Base-by-base conservation (phyloP, 1,140 invertebrate species). In the Heterodera carotae region DNA sequence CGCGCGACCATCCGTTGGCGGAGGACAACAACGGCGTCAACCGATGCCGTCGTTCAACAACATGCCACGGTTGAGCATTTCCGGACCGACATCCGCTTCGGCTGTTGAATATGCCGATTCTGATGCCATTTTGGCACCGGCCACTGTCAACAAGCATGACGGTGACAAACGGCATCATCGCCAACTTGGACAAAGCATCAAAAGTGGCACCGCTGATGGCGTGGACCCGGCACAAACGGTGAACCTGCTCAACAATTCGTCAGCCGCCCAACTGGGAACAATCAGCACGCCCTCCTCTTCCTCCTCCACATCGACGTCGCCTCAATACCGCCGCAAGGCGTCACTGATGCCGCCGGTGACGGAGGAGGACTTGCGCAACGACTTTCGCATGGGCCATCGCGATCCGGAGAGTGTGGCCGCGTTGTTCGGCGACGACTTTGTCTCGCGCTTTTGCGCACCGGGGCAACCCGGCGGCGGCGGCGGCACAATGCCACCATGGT, bases 381-480 rank as follows among this genome's bases (percentile, higher is more conserved):
- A 79, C 53, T 31, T 60, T 22, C 34, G 34, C 60, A 33, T 85
- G 29, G 83, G 79, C 27, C 77, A 74, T 8, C 74, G 70, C 56
- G 82, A 83, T 60, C 82, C 83, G 15, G 67, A 66, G 31, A 39
- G 31, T 6, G 83, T 83, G 12, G 82, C 82, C 5, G 56, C 84
- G 25, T 68, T 83, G 8, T 83, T 83, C 22, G 82, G 82, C 33
- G 83, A 76, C 22, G 82, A 85, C 71, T 85, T 83, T 31, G 82
- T 83, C 43, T 85, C 83, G 8, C 48, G 69, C 12, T 85, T 85
- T 31, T 84, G 83, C 66, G 67, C 29, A 6, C 10, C 39, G 27
- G 25, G 6, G 39, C 12, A 71, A 15, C 39, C 2, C 12, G 4
- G n/a, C 4, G 36, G 6, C 39, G 39, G 56, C 29, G 18, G 7